phyloP scores from a whole-genome alignment of 2,113 vertebrate species.

The Hydrochoerus hydrochaeris region DNA sequence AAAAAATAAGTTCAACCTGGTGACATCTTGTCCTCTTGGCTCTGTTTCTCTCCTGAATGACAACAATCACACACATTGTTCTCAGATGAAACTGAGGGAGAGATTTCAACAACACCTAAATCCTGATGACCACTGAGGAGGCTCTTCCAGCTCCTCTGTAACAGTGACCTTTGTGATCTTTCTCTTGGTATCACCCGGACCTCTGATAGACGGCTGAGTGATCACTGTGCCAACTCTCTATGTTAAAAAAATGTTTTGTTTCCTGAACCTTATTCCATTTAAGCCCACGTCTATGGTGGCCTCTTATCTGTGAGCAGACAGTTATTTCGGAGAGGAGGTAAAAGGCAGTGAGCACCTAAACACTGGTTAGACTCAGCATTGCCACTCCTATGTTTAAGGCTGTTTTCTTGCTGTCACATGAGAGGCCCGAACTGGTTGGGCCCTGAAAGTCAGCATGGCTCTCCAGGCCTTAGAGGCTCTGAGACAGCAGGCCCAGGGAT shows the following conservation, averaged over 20 bases:
- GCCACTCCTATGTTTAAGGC: not conserved
- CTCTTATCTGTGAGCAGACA: not conserved
- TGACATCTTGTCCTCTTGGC: conserved; percentile 47
- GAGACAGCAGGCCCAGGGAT: not conserved
- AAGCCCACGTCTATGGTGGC: not conserved
- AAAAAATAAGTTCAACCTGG: conserved; percentile 57
- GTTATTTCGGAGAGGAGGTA: not conserved
- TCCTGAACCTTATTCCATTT: not conserved
- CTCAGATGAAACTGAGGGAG: not conserved
- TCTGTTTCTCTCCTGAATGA: conserved; percentile 56
- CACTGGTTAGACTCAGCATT: accelerated
- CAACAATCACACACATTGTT: not conserved
- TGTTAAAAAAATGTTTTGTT: not conserved
- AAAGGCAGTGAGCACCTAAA: not conserved
- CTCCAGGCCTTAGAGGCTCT: not conserved
- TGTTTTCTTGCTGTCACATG: not conserved
- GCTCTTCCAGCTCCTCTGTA: not conserved
- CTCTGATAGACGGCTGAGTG: not conserved
- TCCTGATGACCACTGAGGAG: not conserved
- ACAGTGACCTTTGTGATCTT: not conserved
- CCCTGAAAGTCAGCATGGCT: not conserved
- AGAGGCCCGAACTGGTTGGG: not conserved
- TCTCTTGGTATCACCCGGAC: not conserved
- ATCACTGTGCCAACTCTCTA: not conserved
- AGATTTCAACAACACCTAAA: not conserved